A percentile compares a stretch with the other conserved stretches of the same genome.
These are phyloP conservation scores for Alligator sinensis DNA, from an alignment of 2,113 vertebrate genomes.

Conservation along the genomic window DNA sequence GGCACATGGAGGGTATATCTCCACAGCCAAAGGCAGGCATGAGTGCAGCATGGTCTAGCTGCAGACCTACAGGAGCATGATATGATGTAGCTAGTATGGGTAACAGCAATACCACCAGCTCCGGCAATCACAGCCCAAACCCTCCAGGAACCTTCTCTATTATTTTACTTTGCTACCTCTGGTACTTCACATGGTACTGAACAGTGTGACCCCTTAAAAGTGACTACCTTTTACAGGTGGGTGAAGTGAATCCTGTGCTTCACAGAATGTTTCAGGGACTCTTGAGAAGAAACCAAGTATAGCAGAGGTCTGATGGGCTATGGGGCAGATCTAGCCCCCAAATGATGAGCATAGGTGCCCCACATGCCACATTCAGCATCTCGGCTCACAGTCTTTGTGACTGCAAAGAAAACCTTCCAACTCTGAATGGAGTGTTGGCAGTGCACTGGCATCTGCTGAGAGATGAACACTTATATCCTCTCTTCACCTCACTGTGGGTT, in stretches of 20 bases:
- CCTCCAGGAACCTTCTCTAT: too few relatives aligned
- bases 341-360: background rate
- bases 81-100: too few relatives aligned
- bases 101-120: too few relatives aligned
- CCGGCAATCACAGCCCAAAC: too few relatives aligned
- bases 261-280: background rate
- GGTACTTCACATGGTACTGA: background rate
- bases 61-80: too few relatives aligned
- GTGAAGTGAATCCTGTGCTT: background rate
- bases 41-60: too few relatives aligned
- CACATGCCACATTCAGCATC: background rate
- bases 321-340: background rate
- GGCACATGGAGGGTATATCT: background rate
- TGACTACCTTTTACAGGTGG: background rate
- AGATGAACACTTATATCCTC: constrained; percentile 29
- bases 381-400: background rate
- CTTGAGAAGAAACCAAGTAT: background rate
- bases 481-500: background rate
- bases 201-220: background rate
- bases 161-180: too few relatives aligned
- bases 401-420: background rate
- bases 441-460: background rate
- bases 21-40: too few relatives aligned
- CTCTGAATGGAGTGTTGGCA: background rate
- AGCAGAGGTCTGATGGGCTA: background rate